These are phyloP conservation scores for Esox lucius DNA, from an alignment of 2,797 vertebrate genomes.

Conservation along the genomic window DNA sequence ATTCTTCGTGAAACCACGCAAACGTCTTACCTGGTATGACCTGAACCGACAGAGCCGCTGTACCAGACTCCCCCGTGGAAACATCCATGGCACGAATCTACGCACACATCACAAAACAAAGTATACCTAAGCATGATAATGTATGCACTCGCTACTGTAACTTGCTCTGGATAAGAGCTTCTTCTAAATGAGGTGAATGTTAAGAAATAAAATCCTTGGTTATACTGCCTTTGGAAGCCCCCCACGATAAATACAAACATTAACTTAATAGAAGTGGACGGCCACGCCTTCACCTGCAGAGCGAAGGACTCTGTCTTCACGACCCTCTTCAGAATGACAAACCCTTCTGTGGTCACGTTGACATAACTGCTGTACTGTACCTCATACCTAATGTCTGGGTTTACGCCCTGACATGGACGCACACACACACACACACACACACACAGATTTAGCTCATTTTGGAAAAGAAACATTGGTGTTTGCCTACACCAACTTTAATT, in stretches of 20 bases:
- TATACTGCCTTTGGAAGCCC: not conserved
- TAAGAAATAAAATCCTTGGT: not conserved
- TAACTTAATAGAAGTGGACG: not conserved
- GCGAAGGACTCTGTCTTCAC: slow-evolving; percentile 74
- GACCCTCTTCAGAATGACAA: slow-evolving; percentile 75
- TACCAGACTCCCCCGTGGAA: slow-evolving; percentile 70
- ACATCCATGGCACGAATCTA: slow-evolving; percentile 73
- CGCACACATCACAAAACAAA: not conserved
- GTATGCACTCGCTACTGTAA: not conserved
- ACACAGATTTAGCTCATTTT: not conserved
- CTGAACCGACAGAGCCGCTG: slow-evolving; percentile 72
- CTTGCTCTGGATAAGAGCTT: no score
- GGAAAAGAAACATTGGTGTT: no score
- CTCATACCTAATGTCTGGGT: slow-evolving; percentile 81
- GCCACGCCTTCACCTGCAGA: slow-evolving; percentile 62
- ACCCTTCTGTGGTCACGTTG: slow-evolving; percentile 78
- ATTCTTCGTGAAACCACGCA: not conserved
- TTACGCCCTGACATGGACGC: slow-evolving; percentile 75
- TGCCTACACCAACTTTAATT: no score
- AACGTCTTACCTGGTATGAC: slow-evolving; percentile 71
- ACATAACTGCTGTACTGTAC: slow-evolving; percentile 84
- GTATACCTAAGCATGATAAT: not conserved
- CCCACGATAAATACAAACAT: not conserved
- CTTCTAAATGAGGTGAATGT: no score
- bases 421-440: slow-evolving; percentile 7